Percentiles rank a stretch among this genome's conserved stretches.
Evolutionary conservation across 2,797 vertebrate species (phyloP).

Genomic region (Hirundo rustica): DNA sequence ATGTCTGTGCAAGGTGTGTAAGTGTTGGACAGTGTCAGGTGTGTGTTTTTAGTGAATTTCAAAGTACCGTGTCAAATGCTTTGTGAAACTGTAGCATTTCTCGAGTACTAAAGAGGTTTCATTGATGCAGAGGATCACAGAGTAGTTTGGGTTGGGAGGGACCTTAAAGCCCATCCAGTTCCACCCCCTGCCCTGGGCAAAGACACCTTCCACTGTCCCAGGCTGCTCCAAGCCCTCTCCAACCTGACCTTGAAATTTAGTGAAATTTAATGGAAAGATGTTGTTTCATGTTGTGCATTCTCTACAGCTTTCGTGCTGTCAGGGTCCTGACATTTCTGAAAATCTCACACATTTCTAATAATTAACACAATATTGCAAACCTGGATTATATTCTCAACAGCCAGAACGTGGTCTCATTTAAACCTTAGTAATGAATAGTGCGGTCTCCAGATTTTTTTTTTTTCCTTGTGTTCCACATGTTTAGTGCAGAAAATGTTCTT

Average conservation of each 20-base stretch:
- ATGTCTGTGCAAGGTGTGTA: fast-evolving
- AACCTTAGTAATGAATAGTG: background rate
- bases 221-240: background rate
- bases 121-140: background rate
- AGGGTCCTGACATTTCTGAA: background rate
- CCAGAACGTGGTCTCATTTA: background rate
- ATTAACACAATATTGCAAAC: background rate
- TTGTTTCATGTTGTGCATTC: background rate
- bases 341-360: background rate
- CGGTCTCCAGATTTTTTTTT: background rate
- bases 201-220: background rate
- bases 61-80: fast-evolving
- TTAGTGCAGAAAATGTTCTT: constrained; percentile 27
- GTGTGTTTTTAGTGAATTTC: fast-evolving
- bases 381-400: background rate
- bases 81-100: background rate
- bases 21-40: fast-evolving
- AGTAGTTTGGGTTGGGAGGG: background rate
- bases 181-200: too few species aligned
- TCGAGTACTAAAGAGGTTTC: background rate
- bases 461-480: background rate
- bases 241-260: background rate
- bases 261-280: background rate
- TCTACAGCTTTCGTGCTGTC: background rate
- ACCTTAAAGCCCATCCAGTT: too few species aligned